Percentiles rank a stretch among this genome's conserved stretches.
Evolutionary conservation across 1,140 invertebrate genomes (phyloP).

Genomic region (Phenacoccus solenopsis): DNA sequence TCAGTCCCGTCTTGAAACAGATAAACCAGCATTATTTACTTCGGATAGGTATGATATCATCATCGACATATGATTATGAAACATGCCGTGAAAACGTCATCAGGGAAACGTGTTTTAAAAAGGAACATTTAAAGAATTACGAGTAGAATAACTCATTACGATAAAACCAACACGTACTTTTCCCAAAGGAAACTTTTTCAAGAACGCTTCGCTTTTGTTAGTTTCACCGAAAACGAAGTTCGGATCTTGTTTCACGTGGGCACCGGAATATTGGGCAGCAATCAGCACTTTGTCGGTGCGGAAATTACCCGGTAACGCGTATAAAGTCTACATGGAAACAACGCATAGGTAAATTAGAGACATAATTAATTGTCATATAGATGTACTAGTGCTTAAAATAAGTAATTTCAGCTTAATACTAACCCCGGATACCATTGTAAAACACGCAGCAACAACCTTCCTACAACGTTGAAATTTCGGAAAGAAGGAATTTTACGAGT

Average conservation of each 20-base stretch:
- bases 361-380: neutral
- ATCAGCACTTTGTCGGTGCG: slow-evolving; percentile 86
- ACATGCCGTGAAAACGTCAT: neutral
- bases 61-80: neutral
- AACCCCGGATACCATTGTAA: neutral
- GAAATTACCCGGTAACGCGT: slow-evolving; percentile 93
- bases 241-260: slow-evolving; percentile 66
- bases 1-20: slow-evolving; percentile 13
- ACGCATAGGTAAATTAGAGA: neutral
- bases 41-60: neutral
- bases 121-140: neutral
- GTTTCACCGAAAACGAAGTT: slow-evolving; percentile 88
- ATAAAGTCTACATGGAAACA: slow-evolving; percentile 48
- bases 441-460: neutral
- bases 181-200: slow-evolving; percentile 87
- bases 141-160: neutral
- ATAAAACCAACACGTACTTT: slow-evolving; percentile 51
- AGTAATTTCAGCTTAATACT: neutral
- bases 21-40: slow-evolving; percentile 7
- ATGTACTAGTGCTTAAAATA: neutral
- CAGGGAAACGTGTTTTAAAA: neutral
- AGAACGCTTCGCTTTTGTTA: slow-evolving; percentile 72
- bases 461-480: neutral
- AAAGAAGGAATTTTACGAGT: neutral
- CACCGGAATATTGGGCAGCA: slow-evolving; percentile 86